Evolutionary conservation across 2,113 vertebrate species (phyloP).

Genomic region (Lanius ludovicianus): DNA sequence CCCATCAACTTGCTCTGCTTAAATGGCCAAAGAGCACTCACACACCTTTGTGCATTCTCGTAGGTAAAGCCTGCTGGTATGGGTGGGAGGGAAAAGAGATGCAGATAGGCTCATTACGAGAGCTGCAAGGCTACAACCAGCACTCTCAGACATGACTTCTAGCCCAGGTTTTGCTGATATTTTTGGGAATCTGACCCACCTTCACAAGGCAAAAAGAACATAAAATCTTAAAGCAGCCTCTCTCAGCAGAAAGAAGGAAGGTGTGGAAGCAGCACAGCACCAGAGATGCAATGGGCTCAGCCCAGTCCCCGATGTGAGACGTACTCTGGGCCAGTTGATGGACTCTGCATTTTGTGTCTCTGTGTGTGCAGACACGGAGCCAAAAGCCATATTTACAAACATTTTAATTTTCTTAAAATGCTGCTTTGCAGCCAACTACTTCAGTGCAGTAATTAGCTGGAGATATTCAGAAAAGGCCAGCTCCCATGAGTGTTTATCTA

Average conservation of each 20-base stretch:
- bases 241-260: neutral
- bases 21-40: neutral
- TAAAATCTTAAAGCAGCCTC: neutral
- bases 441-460: neutral
- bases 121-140: neutral
- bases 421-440: neutral
- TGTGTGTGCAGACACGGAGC: neutral
- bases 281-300: neutral
- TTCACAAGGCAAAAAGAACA: neutral
- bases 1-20: neutral
- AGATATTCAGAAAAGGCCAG: neutral
- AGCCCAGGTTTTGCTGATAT: neutral
- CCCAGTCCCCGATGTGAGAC: neutral
- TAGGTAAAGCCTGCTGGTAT: rapidly evolving
- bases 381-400: neutral
- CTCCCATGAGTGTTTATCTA: neutral
- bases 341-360: neutral
- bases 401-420: neutral
- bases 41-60: neutral
- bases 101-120: neutral
- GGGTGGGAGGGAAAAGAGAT: neutral
- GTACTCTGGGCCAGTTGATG: neutral
- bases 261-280: neutral
- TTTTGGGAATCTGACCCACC: neutral
- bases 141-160: neutral